Conservation (phyloP, 2,888 invertebrate species). For the Crocallis elinguaria region DNA sequence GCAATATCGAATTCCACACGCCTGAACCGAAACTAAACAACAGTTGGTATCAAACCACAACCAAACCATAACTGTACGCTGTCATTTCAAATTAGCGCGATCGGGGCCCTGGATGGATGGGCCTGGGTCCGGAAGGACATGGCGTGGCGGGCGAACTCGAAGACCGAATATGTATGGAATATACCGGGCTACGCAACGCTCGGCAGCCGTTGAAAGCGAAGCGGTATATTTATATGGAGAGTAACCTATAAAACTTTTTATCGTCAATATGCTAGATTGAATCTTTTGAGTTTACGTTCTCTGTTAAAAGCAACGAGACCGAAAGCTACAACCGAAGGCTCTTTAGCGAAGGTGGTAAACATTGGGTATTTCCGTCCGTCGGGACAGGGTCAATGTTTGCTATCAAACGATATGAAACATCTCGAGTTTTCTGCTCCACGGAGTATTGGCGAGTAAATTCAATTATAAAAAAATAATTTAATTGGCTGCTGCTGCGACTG, state of each 20-base stretch:
- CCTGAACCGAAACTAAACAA: too few species aligned
- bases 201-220: neutral
- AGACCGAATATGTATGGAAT: too few species aligned
- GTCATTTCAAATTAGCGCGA: too few species aligned
- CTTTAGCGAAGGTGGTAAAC: conserved; percentile 5
- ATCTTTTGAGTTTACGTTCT: neutral
- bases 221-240: neutral
- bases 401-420: conserved; percentile 5
- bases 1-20: too few species aligned
- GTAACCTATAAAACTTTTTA: neutral
- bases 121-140: too few species aligned
- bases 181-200: neutral
- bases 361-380: neutral
- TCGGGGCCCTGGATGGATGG: too few species aligned
- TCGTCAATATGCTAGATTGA: neutral
- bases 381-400: conserved; percentile 10
- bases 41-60: too few species aligned
- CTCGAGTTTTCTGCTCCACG: conserved; percentile 5
- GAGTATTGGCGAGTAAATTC: neutral
- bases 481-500: too few species aligned
- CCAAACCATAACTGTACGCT: too few species aligned
- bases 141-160: too few species aligned
- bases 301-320: neutral
- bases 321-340: conserved; percentile 5
- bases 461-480: too few species aligned